Evolutionary conservation across 1,140 invertebrate species (phyloP), one percentile per base, ranked within the genome.

Genomic region (Panagrolaimus sp.): DNA sequence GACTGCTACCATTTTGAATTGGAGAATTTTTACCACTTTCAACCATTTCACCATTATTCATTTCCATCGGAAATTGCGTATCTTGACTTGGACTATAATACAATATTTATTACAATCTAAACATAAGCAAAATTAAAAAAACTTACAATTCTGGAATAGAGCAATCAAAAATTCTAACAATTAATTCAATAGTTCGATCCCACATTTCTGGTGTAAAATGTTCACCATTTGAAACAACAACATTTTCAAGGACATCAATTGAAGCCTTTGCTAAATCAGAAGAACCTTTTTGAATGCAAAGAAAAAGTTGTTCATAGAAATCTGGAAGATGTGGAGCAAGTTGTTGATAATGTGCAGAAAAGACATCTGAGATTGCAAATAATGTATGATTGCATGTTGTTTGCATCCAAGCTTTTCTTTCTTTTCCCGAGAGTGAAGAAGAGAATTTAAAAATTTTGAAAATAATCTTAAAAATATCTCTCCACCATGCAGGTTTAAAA

Each of bases 401-500:
- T 43, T 94, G 96, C 94, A 99, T 97, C 96, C 96, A 99, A 86
- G 98, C 96, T 12, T 91, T 90, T 86, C 96, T 96, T 87, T 89
- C 73, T 62, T 83, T 80, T 72, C 28, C 12, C 2, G 32, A 38
- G 2, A 38, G 7, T 21, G 28, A 21, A 14, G 21, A 98, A 90
- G 96, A 95, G 82, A 97, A 96, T 84, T 98, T 95, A 86, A 99
- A 98, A 72, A 98, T 98, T 76, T 94, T 87, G 84, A 98, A 98
- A n/a, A 98, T 87, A 58, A 98, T 90, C 85, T 96, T 91, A 81
- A 99, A 99, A 32, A 98, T 85, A 86, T 99, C 96, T 83, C 90
- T 90, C 96, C 96, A 99, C 95, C 96, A 99, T 83, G 97, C 91
- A 5, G 90, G 88, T 83, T 90, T 90, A 85, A 96, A 98, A 55